phyloP scores from a whole-genome alignment of 2,797 vertebrate genomes.

The Cyclopterus lumpus region DNA sequence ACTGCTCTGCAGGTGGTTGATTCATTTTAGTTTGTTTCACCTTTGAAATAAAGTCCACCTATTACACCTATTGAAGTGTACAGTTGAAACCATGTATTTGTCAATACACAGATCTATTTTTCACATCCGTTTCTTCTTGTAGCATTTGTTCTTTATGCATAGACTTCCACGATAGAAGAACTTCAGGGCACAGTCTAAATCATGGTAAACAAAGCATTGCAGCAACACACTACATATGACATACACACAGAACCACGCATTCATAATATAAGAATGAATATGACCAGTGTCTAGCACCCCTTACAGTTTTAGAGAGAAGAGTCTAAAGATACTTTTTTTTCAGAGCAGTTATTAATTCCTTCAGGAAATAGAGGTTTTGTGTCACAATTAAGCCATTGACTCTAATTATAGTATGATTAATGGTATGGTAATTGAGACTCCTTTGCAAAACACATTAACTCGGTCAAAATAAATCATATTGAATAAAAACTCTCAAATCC shows the following conservation, averaged over 20 bases:
- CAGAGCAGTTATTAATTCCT: constrained; percentile 79
- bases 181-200: constrained; percentile 24
- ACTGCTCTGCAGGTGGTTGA: not conserved
- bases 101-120: constrained; percentile 8
- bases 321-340: constrained; percentile 22
- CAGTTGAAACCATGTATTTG: not conserved
- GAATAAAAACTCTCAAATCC: constrained; percentile 69
- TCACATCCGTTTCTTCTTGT: constrained; percentile 27
- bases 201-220: constrained; percentile 18
- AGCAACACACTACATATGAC: constrained; percentile 5
- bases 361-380: constrained; percentile 83
- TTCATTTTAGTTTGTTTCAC: not conserved
- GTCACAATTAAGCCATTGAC: constrained; percentile 81
- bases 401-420: constrained; percentile 90
- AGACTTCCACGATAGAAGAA: constrained; percentile 3
- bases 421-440: constrained; percentile 83
- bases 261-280: not conserved
- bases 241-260: not conserved
- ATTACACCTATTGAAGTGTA: constrained; percentile 3
- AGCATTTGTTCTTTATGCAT: constrained; percentile 23
- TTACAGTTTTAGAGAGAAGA: constrained; percentile 15
- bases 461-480: constrained; percentile 81
- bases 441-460: constrained; percentile 79
- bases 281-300: not conserved
- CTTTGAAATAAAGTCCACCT: not conserved